phyloP scores from a whole-genome alignment of 92 coral and sea anemone genomes.

The Ricordea florida region DNA sequence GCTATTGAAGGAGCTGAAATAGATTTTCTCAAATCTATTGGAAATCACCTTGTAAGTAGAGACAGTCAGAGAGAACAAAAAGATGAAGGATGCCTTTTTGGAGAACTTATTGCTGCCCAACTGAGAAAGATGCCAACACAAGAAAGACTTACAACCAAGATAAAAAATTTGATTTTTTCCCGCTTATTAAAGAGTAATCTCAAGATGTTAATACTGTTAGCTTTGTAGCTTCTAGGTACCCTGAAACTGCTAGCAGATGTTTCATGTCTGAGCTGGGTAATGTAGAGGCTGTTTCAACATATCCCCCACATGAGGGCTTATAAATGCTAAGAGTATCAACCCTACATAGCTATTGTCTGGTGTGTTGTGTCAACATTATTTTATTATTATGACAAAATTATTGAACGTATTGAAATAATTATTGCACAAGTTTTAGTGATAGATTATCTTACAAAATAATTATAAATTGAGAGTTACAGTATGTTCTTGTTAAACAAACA shows the following conservation, averaged over 20 bases:
- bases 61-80: background rate
- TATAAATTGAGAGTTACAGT: background rate
- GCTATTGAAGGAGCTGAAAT: background rate
- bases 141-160: background rate
- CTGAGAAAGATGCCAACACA: background rate
- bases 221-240: background rate
- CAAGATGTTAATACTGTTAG: too few relatives aligned
- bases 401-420: background rate
- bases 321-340: background rate
- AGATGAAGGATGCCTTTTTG: background rate
- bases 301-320: background rate
- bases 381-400: background rate
- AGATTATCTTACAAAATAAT: background rate
- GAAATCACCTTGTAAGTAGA: background rate
- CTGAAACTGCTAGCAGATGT: background rate
- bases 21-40: background rate
- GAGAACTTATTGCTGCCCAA: background rate
- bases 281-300: background rate
- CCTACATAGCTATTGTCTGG: background rate
- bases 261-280: background rate
- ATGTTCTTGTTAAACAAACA: background rate
- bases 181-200: background rate
- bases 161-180: background rate
- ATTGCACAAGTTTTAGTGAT: background rate
- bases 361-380: background rate